Conservation (phyloP, 2,797 vertebrate genomes). For the Pseudotriccus pelzelni region DNA sequence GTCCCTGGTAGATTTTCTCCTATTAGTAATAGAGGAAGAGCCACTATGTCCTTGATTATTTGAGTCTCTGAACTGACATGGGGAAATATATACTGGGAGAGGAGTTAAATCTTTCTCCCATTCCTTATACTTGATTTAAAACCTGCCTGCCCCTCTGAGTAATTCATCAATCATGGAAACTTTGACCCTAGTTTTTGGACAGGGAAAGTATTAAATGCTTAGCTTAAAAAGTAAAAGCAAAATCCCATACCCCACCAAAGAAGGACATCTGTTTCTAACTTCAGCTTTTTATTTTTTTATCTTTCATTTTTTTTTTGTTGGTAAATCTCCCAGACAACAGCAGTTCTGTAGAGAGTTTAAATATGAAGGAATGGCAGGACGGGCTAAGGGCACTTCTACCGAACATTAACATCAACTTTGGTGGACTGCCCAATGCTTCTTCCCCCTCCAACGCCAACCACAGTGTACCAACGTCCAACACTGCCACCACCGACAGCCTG, state of each 20-base stretch:
- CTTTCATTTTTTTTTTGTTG: conserved; percentile 84
- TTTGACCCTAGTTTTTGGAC: conserved; percentile 55
- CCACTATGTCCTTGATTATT: conserved; percentile 2
- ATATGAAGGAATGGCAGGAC: conserved; percentile 99
- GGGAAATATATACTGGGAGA: not conserved
- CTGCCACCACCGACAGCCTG: conserved; percentile 92
- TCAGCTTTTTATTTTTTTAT: conserved; percentile 86
- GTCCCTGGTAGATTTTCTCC: not conserved
- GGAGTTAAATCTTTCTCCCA: conserved; percentile 53
- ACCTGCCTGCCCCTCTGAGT: conserved; percentile 24
- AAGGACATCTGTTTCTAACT: conserved; percentile 82
- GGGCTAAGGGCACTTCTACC: conserved; percentile 97
- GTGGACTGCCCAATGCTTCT: conserved; percentile 96
- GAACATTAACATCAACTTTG: conserved; percentile 99
- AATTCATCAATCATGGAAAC: conserved; percentile 15
- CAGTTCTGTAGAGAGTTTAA: conserved; percentile 97
- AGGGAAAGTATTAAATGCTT: conserved; percentile 70
- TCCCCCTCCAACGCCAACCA: conserved; percentile 98
- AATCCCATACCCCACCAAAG: conserved; percentile 75
- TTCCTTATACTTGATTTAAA: not conserved
- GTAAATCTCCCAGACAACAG: conserved; percentile 93
- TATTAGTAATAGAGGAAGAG: not conserved
- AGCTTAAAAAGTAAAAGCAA: conserved; percentile 68
- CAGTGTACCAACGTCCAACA: conserved; percentile 87
- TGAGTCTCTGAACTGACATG: not conserved